Percentiles rank a stretch among this genome's conserved stretches.
Conservation (phyloP, 92 coral and sea anemone species). For the Palythoa grandiflora region DNA sequence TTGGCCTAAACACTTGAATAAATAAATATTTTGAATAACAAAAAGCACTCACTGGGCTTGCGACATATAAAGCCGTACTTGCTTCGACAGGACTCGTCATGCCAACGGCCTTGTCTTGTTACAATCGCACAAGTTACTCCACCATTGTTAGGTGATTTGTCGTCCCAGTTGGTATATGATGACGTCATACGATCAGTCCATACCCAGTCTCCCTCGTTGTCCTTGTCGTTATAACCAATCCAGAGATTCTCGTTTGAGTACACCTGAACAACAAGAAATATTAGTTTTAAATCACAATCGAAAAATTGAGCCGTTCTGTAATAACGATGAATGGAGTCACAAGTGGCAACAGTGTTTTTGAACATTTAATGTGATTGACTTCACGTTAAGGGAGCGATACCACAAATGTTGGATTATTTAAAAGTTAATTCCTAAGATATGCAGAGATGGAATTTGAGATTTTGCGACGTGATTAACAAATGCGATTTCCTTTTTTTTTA, state of each 20-base stretch:
- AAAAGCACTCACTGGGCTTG: conserved; percentile 81
- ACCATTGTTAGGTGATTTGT: conserved; percentile 97
- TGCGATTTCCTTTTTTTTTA: no score
- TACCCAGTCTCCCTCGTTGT: conserved; percentile 99
- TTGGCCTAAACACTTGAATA: not conserved
- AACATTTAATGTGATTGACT: no score
- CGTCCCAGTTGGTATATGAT: conserved; percentile 99
- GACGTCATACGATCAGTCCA: conserved; percentile 97
- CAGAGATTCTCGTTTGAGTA: conserved; percentile 90
- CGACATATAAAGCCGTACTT: conserved; percentile 88
- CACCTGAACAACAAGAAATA: conserved; percentile 57
- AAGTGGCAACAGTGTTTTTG: no score
- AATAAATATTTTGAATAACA: not conserved
- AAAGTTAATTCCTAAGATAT: no score
- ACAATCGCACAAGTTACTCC: conserved; percentile 97
- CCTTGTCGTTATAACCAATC: conserved; percentile 98
- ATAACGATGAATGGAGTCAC: no score
- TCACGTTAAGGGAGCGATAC: no score
- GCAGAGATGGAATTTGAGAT: no score
- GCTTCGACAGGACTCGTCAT: conserved; percentile 91
- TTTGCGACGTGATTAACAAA: no score
- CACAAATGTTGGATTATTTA: no score
- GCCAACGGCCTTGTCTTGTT: conserved; percentile 93
- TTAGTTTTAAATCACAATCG: not conserved
- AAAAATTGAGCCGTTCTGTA: no score